Evolutionary conservation across 2,888 invertebrate genomes (phyloP).

Genomic region (Thecophora atra): DNA sequence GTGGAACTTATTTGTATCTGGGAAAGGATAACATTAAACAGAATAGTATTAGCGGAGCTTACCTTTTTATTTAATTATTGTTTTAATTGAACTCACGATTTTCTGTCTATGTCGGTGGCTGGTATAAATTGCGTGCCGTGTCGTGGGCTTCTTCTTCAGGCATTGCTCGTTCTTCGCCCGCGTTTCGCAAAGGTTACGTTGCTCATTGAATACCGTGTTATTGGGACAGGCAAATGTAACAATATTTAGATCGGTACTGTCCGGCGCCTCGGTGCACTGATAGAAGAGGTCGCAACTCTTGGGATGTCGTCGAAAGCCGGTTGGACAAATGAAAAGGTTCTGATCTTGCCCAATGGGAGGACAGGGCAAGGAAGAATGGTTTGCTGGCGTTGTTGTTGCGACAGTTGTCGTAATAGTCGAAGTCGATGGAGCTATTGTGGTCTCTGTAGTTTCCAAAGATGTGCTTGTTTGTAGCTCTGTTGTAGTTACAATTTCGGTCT

Average conservation of each 20-base stretch:
- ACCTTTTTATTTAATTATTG: background rate
- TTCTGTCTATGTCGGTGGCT: conserved; percentile 52
- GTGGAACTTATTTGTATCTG: conserved; percentile 73
- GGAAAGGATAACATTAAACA: conserved; percentile 17
- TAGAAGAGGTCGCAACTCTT: conserved; percentile 86
- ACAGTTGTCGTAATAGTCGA: conserved; percentile 34
- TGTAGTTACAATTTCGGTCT: conserved; percentile 29
- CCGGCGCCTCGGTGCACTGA: conserved; percentile 77
- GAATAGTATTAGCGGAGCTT: background rate
- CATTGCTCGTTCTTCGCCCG: conserved; percentile 67
- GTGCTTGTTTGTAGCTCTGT: conserved; percentile 1
- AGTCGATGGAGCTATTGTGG: background rate
- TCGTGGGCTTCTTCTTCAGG: conserved; percentile 42
- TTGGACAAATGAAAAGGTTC: conserved; percentile 79
- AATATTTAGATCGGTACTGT: conserved; percentile 77
- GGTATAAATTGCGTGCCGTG: conserved; percentile 50
- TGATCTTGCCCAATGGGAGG: conserved; percentile 70
- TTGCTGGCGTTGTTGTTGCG: conserved; percentile 36
- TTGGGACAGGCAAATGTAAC: conserved; percentile 80
- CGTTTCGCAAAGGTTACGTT: conserved; percentile 76
- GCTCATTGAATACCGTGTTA: conserved; percentile 79
- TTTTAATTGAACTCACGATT: conserved; percentile 52
- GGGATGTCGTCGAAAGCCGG: conserved; percentile 84
- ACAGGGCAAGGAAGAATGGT: conserved; percentile 50
- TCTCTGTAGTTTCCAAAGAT: too few species aligned